Percentiles rank a stretch among this genome's conserved stretches.
Evolutionary conservation across 2,113 vertebrate genomes (phyloP).

Genomic region (Eidolon helvum): DNA sequence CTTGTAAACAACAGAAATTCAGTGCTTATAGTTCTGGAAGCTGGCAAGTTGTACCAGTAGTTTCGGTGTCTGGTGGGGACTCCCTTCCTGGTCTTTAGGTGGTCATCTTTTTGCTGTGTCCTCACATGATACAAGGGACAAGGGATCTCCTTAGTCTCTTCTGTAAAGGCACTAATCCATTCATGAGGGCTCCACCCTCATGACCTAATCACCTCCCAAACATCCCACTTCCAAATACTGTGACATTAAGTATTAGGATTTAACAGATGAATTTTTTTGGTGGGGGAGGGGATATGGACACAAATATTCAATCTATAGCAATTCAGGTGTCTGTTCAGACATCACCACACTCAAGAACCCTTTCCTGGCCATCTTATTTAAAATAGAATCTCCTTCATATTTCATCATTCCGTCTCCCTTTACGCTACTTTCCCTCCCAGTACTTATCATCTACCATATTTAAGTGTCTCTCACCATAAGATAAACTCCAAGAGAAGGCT

Average conservation of each 20-base stretch:
- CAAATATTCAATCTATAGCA: neutral
- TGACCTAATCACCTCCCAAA: neutral
- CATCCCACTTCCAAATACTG: neutral
- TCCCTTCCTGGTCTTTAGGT: neutral
- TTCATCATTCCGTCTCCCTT: neutral
- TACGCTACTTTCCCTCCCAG: neutral
- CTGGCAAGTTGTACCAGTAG: neutral
- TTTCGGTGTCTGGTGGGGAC: neutral
- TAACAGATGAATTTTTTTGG: neutral
- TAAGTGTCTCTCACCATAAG: fast-evolving
- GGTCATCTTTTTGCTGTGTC: fast-evolving
- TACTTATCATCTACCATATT: neutral
- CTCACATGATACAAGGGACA: neutral
- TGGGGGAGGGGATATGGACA: neutral
- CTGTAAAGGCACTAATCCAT: neutral
- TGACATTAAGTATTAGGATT: neutral
- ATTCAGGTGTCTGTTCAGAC: neutral
- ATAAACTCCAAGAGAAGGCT: neutral
- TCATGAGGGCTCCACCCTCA: neutral
- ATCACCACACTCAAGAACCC: neutral
- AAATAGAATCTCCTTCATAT: neutral
- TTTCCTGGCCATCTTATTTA: neutral
- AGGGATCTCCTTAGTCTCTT: neutral
- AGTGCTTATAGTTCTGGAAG: neutral
- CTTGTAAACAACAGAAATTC: neutral